Evolutionary conservation across 1,140 invertebrate genomes (phyloP).

Genomic region (Charaxes varanes): DNA sequence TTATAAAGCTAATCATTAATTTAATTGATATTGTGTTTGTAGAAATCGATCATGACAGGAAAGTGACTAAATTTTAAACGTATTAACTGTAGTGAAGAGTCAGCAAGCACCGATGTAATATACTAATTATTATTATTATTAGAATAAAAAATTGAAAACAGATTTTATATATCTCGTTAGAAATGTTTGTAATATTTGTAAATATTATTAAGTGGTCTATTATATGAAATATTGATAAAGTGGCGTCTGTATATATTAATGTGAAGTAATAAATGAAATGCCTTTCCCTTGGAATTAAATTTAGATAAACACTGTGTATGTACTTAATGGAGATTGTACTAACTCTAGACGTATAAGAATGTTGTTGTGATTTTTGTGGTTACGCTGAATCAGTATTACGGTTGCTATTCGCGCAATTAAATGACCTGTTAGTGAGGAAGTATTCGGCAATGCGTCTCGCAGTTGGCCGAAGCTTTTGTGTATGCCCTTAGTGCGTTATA

Average conservation of each 20-base stretch:
- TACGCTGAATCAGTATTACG: conserved; percentile 16
- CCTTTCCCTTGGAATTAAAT: conserved; percentile 11
- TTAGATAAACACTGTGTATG: conserved; percentile 9
- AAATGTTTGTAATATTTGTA: conserved; percentile 40
- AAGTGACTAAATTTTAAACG: conserved; percentile 38
- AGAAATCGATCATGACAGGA: conserved; percentile 43
- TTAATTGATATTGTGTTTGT: conserved; percentile 8
- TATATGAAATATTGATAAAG: conserved; percentile 8
- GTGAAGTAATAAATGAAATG: conserved; percentile 17
- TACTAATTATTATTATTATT: conserved; percentile 24
- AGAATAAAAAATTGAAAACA: too few relatives aligned
- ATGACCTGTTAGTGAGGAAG: conserved; percentile 6
- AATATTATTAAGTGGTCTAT: conserved; percentile 29
- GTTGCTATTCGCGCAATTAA: conserved; percentile 14
- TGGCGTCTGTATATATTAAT: conserved; percentile 15
- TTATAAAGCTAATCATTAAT: conserved; percentile 9
- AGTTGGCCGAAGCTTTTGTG: background rate
- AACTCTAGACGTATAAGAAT: conserved; percentile 4
- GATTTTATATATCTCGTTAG: conserved; percentile 54
- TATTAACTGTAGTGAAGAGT: conserved; percentile 23
- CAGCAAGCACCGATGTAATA: conserved; percentile 31
- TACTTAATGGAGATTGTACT: conserved; percentile 16
- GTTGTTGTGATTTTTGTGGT: conserved; percentile 9
- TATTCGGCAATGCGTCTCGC: background rate
- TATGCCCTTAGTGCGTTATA: too few relatives aligned